Evolutionary conservation across 1,140 invertebrate species (phyloP), one percentile per base, ranked within the genome.

Genomic region (Aphelenchoides avenae): DNA sequence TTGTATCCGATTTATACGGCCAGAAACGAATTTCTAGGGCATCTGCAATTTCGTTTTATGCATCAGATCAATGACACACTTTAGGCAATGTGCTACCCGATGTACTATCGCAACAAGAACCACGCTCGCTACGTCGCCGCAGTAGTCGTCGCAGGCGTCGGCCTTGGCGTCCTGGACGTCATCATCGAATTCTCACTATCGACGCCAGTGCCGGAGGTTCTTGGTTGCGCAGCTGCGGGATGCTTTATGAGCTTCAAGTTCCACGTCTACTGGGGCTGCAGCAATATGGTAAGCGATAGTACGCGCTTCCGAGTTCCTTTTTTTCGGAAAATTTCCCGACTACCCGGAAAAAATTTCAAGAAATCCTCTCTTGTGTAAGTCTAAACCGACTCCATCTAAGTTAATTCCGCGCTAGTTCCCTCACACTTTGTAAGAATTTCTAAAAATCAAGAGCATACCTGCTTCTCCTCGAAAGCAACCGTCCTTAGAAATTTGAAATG

Each of bases 181-280:
- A 15, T 59, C 29, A 26, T 62, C n/a, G 52, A 66, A 29, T 67
- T 57, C 63, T 22, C 27, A 18, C 6, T 63, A 24, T 9, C 34
- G 57, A 11, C 22, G 20, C 64, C 54, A 5, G 13, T 67, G n/a
- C 20, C 13, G 20, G n/a, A 26, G 9, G 30, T 53, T 24, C 47
- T 7, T 9, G 61, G 61, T 2, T 62, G 60, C 33, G 60, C 60
- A n/a, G 60, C 60, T 11, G 64, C 66, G 18, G 60, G 60, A 22
- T 62, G 60, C 36, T 62, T 62, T 30, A 60, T 27, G 7, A 22
- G 22, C 11, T 7, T 18, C 5, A 9, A n/a, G 5, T 62, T 66
- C 29, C 18, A 53, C 18, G 15, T 18, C 13, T 62, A 62, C 37
- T 62, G 60, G 60, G 60, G 60, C 3, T 29, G 34, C 7, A 62